A percentile compares a stretch with the other conserved stretches of the same genome.
These are phyloP conservation scores for Lacanobia oleracea DNA, from an alignment of 2,888 invertebrate genomes.

Conservation along the genomic window DNA sequence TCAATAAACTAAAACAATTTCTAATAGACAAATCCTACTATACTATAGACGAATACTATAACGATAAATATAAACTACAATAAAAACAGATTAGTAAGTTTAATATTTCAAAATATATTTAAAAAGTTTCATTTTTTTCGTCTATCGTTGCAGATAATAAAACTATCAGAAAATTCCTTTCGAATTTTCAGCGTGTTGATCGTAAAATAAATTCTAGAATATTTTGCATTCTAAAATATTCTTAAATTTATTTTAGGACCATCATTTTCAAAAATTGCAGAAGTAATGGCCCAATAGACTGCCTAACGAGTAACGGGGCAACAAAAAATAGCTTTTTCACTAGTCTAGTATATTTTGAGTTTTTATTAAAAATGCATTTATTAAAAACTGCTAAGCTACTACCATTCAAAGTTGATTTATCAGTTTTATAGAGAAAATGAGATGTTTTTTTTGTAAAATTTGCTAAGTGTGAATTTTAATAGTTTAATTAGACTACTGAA, in stretches of 20 bases:
- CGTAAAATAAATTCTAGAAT: neutral
- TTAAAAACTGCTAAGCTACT: neutral
- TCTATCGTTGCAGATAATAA: too few relatives aligned
- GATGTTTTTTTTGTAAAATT: neutral
- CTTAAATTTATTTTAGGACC: constrained; percentile 12
- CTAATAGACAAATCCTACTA: too few relatives aligned
- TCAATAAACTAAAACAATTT: too few relatives aligned
- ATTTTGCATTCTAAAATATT: neutral
- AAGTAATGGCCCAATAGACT: constrained; percentile 1
- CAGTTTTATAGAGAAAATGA: neutral
- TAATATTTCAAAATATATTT: too few relatives aligned
- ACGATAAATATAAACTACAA: too few relatives aligned
- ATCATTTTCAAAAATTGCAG: constrained; percentile 15
- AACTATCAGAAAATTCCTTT: too few relatives aligned
- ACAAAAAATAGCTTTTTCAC: constrained; percentile 24
- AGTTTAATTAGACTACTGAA: too few relatives aligned
- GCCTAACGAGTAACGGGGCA: constrained; percentile 15
- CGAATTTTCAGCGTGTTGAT: neutral
- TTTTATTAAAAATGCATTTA: neutral
- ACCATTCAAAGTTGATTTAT: too few relatives aligned
- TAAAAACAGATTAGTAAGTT: too few relatives aligned
- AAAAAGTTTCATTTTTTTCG: too few relatives aligned
- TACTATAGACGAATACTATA: too few relatives aligned
- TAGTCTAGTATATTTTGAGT: neutral
- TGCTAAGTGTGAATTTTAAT: neutral